These are phyloP conservation scores for Patiria miniata DNA, from an alignment of 35 echinoderm and acorn worm genomes.

Conservation along the genomic window DNA sequence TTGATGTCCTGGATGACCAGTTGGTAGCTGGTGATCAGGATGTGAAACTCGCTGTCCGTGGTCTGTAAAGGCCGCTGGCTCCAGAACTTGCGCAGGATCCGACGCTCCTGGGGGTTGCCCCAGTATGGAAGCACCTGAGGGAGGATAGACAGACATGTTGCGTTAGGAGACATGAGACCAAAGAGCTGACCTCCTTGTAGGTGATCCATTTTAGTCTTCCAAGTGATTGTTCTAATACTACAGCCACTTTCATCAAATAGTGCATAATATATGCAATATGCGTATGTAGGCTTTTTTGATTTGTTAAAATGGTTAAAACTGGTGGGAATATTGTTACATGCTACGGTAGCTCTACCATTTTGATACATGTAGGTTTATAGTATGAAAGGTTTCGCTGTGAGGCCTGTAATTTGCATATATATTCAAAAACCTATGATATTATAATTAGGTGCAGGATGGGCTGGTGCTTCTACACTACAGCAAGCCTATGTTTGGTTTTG, in stretches of 20 bases:
- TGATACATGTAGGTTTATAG: too few relatives aligned
- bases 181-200: neutral
- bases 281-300: neutral
- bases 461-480: too few relatives aligned
- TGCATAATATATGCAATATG: neutral
- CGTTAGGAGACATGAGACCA: neutral
- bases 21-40: slow-evolving; percentile 98
- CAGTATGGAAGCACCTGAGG: slow-evolving; percentile 89
- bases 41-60: slow-evolving; percentile 91
- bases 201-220: neutral
- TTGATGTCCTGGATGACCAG: slow-evolving; percentile 96
- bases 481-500: too few relatives aligned
- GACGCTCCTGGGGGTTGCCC: slow-evolving; percentile 93
- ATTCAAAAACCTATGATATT: too few relatives aligned
- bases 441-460: too few relatives aligned
- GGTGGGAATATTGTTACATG: too few relatives aligned
- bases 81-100: slow-evolving; percentile 94
- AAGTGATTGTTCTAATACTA: neutral
- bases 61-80: slow-evolving; percentile 79
- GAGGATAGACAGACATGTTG: neutral
- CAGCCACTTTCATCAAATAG: neutral
- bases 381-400: neutral
- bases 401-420: neutral
- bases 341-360: too few relatives aligned
- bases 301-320: neutral